These are phyloP conservation scores for Argya squamiceps DNA, from an alignment of 2,797 vertebrate species.

Conservation along the genomic window DNA sequence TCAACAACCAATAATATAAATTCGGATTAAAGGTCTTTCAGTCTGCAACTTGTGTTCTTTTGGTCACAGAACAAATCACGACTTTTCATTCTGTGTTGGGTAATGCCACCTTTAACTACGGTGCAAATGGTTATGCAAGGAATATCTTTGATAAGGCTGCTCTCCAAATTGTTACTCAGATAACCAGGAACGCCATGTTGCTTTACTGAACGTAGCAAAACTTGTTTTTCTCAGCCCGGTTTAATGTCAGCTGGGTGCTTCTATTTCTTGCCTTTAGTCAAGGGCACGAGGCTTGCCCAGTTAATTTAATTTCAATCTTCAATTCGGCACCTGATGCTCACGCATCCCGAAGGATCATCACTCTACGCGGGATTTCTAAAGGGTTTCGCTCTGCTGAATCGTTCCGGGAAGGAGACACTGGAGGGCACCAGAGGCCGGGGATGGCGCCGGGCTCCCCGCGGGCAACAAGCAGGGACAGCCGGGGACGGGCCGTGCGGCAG, in stretches of 20 bases:
- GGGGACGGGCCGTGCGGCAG: background rate
- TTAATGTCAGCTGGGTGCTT: background rate
- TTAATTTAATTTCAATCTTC: background rate
- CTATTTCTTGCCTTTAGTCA: background rate
- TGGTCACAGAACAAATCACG: rapidly evolving
- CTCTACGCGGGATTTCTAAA: rapidly evolving
- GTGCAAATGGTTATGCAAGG: background rate
- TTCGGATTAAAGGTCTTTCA: background rate
- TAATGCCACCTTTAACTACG: background rate
- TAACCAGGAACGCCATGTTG: rapidly evolving
- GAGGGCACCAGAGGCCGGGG: conserved; percentile 31
- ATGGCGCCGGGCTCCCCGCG: background rate
- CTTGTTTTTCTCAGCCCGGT: background rate
- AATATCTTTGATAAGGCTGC: background rate
- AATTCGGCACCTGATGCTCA: background rate
- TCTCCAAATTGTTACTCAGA: background rate
- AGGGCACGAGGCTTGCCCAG: background rate
- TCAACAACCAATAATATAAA: background rate
- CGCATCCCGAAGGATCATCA: rapidly evolving
- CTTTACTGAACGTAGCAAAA: background rate
- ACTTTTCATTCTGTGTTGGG: background rate
- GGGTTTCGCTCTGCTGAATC: background rate
- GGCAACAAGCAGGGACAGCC: background rate
- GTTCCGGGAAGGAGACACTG: background rate
- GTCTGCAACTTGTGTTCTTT: background rate